These are phyloP conservation scores for Crypturellus undulatus DNA, from an alignment of 2,113 vertebrate genomes.

Conservation along the genomic window DNA sequence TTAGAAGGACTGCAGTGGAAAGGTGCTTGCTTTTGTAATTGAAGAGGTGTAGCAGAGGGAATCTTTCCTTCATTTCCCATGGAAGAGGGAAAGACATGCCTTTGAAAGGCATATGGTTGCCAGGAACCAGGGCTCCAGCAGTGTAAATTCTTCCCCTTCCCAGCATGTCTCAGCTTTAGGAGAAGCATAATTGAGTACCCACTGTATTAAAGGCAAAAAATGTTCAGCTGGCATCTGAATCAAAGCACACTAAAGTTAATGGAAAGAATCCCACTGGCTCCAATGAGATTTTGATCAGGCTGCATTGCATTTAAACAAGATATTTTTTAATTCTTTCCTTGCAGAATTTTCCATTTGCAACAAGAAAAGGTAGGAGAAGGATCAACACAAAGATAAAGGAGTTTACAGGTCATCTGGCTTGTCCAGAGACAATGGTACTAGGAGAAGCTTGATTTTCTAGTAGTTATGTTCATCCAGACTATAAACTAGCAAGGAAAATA, in stretches of 20 bases:
- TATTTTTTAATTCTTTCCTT: background rate
- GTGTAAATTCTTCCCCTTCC: background rate
- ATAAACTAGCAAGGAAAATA: background rate
- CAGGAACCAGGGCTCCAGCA: background rate
- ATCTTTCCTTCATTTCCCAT: background rate
- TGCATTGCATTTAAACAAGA: background rate
- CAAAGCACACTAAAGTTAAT: background rate
- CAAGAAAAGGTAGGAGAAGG: background rate
- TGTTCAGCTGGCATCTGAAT: background rate
- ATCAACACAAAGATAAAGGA: background rate
- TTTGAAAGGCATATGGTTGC: slow-evolving; percentile 9
- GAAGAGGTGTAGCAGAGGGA: background rate
- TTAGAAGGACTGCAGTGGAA: background rate
- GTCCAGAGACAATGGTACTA: background rate
- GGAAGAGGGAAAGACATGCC: background rate
- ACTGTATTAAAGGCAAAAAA: background rate
- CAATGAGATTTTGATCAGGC: background rate
- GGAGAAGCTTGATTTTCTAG: background rate
- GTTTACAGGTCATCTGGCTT: background rate
- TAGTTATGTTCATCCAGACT: background rate
- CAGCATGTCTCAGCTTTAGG: background rate
- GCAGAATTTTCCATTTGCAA: background rate
- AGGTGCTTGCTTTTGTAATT: slow-evolving; percentile 8
- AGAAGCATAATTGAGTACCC: slow-evolving; percentile 24
- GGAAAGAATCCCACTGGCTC: background rate